A percentile compares a stretch with the other conserved stretches of the same genome.
These are phyloP conservation scores for Hirundichthys speculiger DNA, from an alignment of 2,113 vertebrate genomes.

Conservation along the genomic window DNA sequence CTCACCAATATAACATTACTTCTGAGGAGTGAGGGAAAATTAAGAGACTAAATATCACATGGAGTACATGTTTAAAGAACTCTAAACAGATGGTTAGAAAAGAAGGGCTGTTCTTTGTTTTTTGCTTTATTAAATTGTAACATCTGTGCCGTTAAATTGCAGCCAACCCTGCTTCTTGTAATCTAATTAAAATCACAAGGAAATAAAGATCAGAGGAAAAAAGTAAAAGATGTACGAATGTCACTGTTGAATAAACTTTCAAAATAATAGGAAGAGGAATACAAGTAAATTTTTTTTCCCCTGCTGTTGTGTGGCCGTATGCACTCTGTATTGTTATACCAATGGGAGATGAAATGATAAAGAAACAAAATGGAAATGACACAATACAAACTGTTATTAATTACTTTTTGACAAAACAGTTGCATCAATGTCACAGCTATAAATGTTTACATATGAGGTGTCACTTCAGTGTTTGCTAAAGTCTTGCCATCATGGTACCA, in stretches of 20 bases:
- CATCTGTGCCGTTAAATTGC: slow-evolving; percentile 61
- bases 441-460: too few relatives aligned
- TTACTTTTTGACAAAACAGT: too few relatives aligned
- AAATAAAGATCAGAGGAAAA: slow-evolving; percentile 31
- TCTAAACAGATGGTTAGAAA: slow-evolving; percentile 75
- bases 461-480: too few relatives aligned
- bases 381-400: too few relatives aligned
- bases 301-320: too few relatives aligned
- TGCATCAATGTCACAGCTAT: too few relatives aligned
- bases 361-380: too few relatives aligned
- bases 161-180: slow-evolving; percentile 50
- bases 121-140: slow-evolving; percentile 72
- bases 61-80: slow-evolving; percentile 35
- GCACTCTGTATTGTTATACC: too few relatives aligned
- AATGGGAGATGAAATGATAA: too few relatives aligned
- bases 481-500: background rate
- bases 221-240: slow-evolving; percentile 16
- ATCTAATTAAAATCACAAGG: slow-evolving; percentile 53
- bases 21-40: slow-evolving; percentile 39
- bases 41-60: slow-evolving; percentile 56
- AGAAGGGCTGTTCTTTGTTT: slow-evolving; percentile 31
- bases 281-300: background rate
- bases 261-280: slow-evolving; percentile 31
- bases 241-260: slow-evolving; percentile 14
- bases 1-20: slow-evolving; percentile 42